phyloP scores from a whole-genome alignment of 2,888 invertebrate species.

The Sthenelais limicola region DNA sequence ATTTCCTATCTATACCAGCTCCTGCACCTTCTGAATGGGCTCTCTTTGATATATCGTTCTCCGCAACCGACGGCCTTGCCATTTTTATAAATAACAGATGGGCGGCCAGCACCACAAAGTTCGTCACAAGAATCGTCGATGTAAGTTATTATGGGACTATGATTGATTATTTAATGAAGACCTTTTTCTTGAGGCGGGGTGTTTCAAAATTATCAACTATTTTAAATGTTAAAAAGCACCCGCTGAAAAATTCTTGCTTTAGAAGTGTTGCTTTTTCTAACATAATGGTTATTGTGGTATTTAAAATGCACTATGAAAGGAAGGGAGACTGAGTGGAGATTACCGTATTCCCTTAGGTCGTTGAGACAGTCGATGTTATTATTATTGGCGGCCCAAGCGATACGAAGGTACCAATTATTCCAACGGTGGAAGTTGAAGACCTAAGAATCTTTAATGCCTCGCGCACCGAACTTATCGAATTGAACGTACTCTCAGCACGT shows the following conservation, averaged over 20 bases:
- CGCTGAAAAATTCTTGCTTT: too few relatives aligned
- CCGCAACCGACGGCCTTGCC: not conserved
- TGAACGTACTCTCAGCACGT: not conserved
- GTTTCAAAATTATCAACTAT: too few relatives aligned
- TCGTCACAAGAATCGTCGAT: not conserved
- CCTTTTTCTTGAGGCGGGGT: too few relatives aligned
- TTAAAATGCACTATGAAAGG: too few relatives aligned
- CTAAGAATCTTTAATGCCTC: constrained; percentile 1
- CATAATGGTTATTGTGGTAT: too few relatives aligned
- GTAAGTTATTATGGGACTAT: too few relatives aligned
- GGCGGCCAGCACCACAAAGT: constrained; percentile 12
- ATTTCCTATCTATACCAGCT: constrained; percentile 5
- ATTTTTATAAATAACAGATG: constrained; percentile 1
- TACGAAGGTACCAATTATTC: not conserved
- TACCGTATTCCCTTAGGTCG: too few relatives aligned
- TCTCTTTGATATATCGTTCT: constrained; percentile 1
- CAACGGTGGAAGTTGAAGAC: not conserved
- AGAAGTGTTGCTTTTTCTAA: too few relatives aligned
- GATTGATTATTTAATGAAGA: too few relatives aligned
- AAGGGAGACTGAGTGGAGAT: too few relatives aligned
- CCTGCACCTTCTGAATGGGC: not conserved
- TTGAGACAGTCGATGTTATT: not conserved
- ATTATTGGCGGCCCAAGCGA: not conserved
- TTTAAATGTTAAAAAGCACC: too few relatives aligned
- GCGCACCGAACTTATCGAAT: constrained; percentile 3